These are phyloP conservation scores for Agriopis leucophaearia DNA, from an alignment of 2,888 invertebrate species.

Conservation along the genomic window DNA sequence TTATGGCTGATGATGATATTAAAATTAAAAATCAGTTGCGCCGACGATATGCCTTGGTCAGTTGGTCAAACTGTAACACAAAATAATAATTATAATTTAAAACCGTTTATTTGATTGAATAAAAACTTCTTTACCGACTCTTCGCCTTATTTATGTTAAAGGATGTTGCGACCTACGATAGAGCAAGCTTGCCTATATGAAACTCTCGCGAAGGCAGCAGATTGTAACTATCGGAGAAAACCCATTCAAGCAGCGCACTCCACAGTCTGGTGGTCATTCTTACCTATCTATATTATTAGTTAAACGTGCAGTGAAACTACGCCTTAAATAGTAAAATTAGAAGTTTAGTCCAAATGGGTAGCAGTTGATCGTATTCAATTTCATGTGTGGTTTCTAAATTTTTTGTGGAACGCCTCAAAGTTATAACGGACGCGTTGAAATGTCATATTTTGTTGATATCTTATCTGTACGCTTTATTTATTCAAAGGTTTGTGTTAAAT, in stretches of 20 bases:
- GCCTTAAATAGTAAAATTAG: conserved; percentile 51
- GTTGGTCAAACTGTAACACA: neutral
- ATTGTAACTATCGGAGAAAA: neutral
- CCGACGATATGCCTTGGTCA: neutral
- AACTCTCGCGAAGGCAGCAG: too few relatives aligned
- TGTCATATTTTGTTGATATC: conserved; percentile 44
- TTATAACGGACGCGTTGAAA: conserved; percentile 59
- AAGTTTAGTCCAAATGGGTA: conserved; percentile 54
- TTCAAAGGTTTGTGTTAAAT: conserved; percentile 14
- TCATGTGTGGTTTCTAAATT: conserved; percentile 55
- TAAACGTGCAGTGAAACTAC: conserved; percentile 39
- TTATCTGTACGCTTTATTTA: conserved; percentile 28
- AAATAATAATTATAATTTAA: neutral
- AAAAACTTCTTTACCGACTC: too few relatives aligned
- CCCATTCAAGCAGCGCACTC: neutral
- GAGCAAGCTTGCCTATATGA: too few relatives aligned
- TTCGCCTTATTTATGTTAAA: too few relatives aligned
- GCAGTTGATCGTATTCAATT: conserved; percentile 63
- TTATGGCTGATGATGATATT: too few relatives aligned
- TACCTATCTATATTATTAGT: neutral
- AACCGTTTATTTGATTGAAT: too few relatives aligned
- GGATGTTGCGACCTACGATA: too few relatives aligned
- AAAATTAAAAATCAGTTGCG: too few relatives aligned
- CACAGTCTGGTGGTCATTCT: neutral
- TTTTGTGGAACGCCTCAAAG: conserved; percentile 57